A percentile compares a stretch with the other conserved stretches of the same genome.
These are phyloP conservation scores for Thryonomys swinderianus DNA, from an alignment of 2,113 vertebrate species.

Conservation along the genomic window DNA sequence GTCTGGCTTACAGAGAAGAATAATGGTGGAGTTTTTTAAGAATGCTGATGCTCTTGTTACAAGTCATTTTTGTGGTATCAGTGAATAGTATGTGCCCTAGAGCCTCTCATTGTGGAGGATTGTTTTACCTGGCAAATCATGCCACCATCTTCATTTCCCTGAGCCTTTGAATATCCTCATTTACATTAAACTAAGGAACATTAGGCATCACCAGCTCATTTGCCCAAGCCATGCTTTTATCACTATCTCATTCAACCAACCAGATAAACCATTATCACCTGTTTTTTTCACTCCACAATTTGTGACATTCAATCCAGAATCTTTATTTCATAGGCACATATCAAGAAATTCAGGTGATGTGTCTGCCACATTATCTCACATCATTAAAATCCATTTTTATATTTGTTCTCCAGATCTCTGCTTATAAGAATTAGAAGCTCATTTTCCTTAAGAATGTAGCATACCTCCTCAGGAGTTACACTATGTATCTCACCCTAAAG, in stretches of 20 bases:
- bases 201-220: not conserved
- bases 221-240: not conserved
- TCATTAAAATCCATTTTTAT: not conserved
- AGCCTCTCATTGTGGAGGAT: not conserved
- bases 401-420: not conserved
- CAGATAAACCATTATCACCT: not conserved
- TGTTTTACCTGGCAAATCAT: not conserved
- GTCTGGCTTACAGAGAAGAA: not conserved
- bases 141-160: not conserved
- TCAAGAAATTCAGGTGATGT: not conserved
- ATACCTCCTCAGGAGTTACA: not conserved
- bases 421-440: not conserved
- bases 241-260: not conserved
- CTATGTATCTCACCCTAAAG: not conserved
- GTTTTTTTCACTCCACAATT: not conserved
- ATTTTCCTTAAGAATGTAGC: not conserved
- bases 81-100: not conserved
- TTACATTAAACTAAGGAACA: not conserved
- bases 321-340: not conserved
- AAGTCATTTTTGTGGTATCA: not conserved
- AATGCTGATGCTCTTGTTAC: not conserved
- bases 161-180: not conserved
- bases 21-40: not conserved
- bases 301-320: not conserved
- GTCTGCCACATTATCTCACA: not conserved